Base-by-base conservation (phyloP, 2,888 invertebrate species). In the Pollenia labialis region DNA sequence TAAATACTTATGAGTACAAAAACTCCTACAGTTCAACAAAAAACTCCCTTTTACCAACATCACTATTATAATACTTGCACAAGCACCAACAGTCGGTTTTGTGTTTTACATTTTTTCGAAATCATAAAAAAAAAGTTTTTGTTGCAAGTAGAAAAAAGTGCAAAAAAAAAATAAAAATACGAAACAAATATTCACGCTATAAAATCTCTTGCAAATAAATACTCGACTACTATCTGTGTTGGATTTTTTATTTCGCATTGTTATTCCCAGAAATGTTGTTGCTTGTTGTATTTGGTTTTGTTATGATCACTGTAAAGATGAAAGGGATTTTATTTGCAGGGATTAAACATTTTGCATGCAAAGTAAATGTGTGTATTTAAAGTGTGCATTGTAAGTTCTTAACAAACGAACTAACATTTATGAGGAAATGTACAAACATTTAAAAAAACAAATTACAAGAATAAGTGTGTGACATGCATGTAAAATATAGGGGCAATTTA, bases 301-400 rank as follows among this genome's bases (percentile, higher is more conserved):
- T 48, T 71, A 44, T 75, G 75, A 75, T 83, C 77, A 64, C n/a
- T 62, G 64, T 76, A 32, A 54, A 69, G 62, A 62, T 83, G 48
- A 69, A 83, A 82, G 3, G 56, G 46, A 58, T 68, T 74, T 52
- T 23, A 44, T 62, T 64, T 69, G 52, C 56, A 14, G 32, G 62
- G 71, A 75, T 76, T 83, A 83, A 82, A 60, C 52, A 82, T 18
- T 76, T 54, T 62, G 48, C 23, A 71, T 64, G 56, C 42, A 18
- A 75, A 52, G 12, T 46, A 40, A 71, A 12, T 71, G 42, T 1
- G 16, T 52, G 40, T 40, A 40, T 2, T 32, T 6, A 32, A 32
- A 32, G 32, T 32, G 32, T 32, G 32, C 32, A 32, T 62, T 42
- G 62, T 40, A 10, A 42, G 2, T 62, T 40, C 32, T 40, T 58